Evolutionary conservation across 2,888 invertebrate species (phyloP).

Genomic region (Metellina segmentata): DNA sequence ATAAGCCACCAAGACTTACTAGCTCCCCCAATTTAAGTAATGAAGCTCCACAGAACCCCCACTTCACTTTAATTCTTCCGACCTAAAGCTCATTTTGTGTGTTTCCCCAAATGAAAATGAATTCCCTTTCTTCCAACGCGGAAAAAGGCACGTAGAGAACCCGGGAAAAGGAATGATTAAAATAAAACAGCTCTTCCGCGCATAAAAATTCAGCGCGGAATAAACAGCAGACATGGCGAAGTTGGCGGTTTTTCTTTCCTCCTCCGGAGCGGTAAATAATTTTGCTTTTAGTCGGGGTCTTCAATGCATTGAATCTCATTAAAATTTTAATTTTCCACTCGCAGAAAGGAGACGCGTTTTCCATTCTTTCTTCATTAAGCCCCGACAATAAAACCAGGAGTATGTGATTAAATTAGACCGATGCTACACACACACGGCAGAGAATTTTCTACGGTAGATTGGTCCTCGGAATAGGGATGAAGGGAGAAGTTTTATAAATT

Average conservation of each 20-base stretch:
- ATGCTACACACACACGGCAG: background rate
- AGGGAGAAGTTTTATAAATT: background rate
- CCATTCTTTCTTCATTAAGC: conserved; percentile 31
- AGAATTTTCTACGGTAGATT: background rate
- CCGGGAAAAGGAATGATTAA: conserved; percentile 23
- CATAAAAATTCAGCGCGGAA: conserved; percentile 1
- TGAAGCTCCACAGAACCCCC: background rate
- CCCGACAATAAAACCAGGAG: conserved; percentile 17
- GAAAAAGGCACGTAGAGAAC: background rate
- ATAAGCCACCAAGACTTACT: background rate
- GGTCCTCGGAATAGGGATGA: background rate
- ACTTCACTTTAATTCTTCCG: background rate
- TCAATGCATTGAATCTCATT: conserved; percentile 53
- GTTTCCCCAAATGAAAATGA: background rate
- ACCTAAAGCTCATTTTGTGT: background rate
- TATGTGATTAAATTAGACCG: conserved; percentile 41
- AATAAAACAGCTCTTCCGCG: conserved; percentile 27
- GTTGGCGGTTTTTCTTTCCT: background rate
- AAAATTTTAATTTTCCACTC: conserved; percentile 45
- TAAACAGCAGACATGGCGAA: background rate
- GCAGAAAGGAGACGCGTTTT: conserved; percentile 38
- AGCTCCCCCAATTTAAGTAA: background rate
- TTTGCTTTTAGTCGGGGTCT: conserved; percentile 18
- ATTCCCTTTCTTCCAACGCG: background rate
- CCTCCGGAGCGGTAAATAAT: conserved; percentile 33